phyloP scores from a whole-genome alignment of 1,140 invertebrate species.

The Tetragnatha versicolor region DNA sequence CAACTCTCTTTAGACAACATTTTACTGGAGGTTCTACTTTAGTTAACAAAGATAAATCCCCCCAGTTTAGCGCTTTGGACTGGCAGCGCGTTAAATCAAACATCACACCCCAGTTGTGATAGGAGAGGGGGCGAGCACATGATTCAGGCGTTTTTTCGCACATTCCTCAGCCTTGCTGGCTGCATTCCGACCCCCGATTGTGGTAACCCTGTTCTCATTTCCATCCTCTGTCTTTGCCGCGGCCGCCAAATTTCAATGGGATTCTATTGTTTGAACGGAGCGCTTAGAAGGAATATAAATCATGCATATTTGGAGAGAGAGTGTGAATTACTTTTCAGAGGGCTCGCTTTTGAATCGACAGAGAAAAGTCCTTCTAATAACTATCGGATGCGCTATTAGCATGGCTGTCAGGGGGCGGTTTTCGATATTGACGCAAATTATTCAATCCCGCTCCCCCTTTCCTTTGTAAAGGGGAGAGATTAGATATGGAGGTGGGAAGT shows the following conservation, averaged over 20 bases:
- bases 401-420: conserved; percentile 39
- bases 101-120: no score
- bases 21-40: no score
- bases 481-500: conserved; percentile 40
- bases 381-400: conserved; percentile 53
- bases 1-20: no score
- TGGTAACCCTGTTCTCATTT: conserved; percentile 46
- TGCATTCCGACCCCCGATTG: conserved; percentile 16
- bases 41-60: no score
- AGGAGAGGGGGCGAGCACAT: no score
- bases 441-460: background rate
- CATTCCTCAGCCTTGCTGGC: background rate
- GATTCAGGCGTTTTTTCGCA: no score
- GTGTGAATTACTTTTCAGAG: conserved; percentile 47
- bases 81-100: no score
- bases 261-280: conserved; percentile 45
- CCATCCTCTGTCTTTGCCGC: conserved; percentile 46
- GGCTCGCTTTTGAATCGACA: conserved; percentile 36
- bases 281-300: conserved; percentile 47
- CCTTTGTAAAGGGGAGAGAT: conserved; percentile 19
- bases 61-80: no score
- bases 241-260: conserved; percentile 50
- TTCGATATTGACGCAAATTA: conserved; percentile 52
- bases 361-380: conserved; percentile 47
- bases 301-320: conserved; percentile 36